These are phyloP conservation scores for Xylota sylvarum DNA, from an alignment of 2,888 invertebrate species.

Conservation along the genomic window DNA sequence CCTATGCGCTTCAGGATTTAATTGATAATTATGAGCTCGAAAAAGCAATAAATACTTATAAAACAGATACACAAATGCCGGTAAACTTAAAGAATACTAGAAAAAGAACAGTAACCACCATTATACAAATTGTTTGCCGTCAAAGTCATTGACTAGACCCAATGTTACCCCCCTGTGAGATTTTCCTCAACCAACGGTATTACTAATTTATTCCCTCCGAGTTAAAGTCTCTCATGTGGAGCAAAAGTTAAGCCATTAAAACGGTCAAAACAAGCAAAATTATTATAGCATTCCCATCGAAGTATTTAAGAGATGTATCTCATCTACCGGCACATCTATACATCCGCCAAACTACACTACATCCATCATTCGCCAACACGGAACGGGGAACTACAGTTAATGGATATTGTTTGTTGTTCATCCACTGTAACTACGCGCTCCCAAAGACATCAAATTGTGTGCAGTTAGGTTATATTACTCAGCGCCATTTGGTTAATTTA, in stretches of 20 bases:
- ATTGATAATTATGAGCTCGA: too few relatives aligned
- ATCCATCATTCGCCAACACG: constrained; percentile 29
- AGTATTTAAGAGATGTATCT: constrained; percentile 32
- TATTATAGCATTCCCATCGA: constrained; percentile 47
- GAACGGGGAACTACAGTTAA: constrained; percentile 16
- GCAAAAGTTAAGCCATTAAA: constrained; percentile 40
- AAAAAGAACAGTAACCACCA: too few relatives aligned
- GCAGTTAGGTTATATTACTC: constrained; percentile 56
- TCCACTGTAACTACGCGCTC: constrained; percentile 60
- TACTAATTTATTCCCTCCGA: constrained; percentile 34
- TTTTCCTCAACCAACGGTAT: constrained; percentile 32
- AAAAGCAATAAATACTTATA: too few relatives aligned
- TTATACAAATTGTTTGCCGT: too few relatives aligned
- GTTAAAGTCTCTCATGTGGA: constrained; percentile 23
- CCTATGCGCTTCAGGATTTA: too few relatives aligned
- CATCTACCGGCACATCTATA: constrained; percentile 43
- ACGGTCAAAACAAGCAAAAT: constrained; percentile 58
- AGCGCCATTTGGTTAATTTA: constrained; percentile 59
- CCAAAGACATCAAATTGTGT: constrained; percentile 46
- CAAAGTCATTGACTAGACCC: too few relatives aligned
- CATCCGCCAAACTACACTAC: constrained; percentile 19
- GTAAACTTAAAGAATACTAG: too few relatives aligned
- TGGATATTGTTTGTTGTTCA: constrained; percentile 53
- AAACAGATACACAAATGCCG: too few relatives aligned
- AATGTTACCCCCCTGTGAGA: neutral